Percentiles rank a stretch among this genome's conserved stretches.
These are phyloP conservation scores for Steinernema feltiae DNA, from an alignment of 1,140 invertebrate species.

Conservation along the genomic window DNA sequence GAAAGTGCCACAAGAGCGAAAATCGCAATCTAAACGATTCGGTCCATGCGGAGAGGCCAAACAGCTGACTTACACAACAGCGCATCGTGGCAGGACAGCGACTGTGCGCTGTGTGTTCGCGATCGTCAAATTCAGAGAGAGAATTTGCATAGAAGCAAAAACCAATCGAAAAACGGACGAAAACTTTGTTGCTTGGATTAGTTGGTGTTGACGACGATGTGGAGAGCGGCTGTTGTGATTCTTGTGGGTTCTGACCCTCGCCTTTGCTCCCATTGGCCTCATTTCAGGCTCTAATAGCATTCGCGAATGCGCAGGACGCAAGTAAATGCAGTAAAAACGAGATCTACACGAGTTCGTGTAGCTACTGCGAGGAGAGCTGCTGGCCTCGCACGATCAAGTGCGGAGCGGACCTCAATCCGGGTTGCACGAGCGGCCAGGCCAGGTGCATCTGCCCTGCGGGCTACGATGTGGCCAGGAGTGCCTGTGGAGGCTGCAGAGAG, in stretches of 20 bases:
- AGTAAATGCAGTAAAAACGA: background rate
- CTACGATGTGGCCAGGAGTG: background rate
- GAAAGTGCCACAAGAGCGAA: background rate
- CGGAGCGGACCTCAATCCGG: background rate
- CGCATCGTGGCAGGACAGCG: background rate
- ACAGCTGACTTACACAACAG: background rate
- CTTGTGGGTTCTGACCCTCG: too few species aligned
- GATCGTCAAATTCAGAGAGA: too few species aligned
- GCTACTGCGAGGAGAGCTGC: slow-evolving; percentile 5
- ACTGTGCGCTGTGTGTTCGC: background rate
- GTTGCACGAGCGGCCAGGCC: background rate
- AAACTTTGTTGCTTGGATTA: background rate
- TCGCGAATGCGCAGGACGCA: background rate
- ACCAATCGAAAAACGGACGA: background rate
- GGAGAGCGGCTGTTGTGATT: background rate
- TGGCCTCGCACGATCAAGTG: background rate
- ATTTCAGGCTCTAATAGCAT: too few species aligned
- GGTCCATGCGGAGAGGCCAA: background rate
- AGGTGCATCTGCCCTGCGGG: background rate
- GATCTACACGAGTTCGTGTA: background rate
- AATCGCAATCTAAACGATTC: background rate
- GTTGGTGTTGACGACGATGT: background rate
- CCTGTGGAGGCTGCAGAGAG: background rate
- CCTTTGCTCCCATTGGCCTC: too few species aligned
- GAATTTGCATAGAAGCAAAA: background rate